These are phyloP conservation scores for Odontophorus gujanensis DNA, from an alignment of 2,113 vertebrate species.

Conservation along the genomic window DNA sequence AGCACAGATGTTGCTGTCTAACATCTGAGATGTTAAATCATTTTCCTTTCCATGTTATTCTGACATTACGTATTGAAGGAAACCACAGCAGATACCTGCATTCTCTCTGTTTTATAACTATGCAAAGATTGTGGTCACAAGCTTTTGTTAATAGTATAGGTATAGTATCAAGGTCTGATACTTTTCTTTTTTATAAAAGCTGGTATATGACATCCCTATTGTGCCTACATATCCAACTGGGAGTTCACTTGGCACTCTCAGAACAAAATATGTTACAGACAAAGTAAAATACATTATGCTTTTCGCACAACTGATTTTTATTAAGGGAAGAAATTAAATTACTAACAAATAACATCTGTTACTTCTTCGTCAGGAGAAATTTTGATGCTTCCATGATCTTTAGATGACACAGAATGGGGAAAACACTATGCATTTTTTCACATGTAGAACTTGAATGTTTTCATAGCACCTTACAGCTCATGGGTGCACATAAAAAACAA, in stretches of 20 bases:
- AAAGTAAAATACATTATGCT: not conserved
- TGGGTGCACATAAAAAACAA: not conserved
- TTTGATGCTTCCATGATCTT: not conserved
- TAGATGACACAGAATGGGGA: not conserved
- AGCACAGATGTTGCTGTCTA: constrained; percentile 81
- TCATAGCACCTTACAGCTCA: not conserved
- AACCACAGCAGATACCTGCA: not conserved
- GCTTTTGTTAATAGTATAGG: not conserved
- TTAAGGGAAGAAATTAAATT: constrained; percentile 50
- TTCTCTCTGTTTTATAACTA: not conserved
- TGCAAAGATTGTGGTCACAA: not conserved
- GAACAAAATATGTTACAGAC: not conserved
- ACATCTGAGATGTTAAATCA: not conserved
- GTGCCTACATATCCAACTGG: not conserved
- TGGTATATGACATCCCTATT: not conserved
- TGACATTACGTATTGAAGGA: not conserved
- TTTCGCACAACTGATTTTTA: constrained; percentile 44
- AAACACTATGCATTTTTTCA: not conserved
- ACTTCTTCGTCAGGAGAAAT: constrained; percentile 26
- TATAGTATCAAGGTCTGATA: fast-evolving
- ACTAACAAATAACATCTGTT: constrained; percentile 40
- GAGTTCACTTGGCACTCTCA: fast-evolving
- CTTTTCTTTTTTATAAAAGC: not conserved
- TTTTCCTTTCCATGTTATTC: not conserved
- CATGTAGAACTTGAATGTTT: not conserved